Evolutionary conservation across 2,113 vertebrate species (phyloP), one percentile per base, ranked within the genome.

Genomic region (Ceyx margarethae): DNA sequence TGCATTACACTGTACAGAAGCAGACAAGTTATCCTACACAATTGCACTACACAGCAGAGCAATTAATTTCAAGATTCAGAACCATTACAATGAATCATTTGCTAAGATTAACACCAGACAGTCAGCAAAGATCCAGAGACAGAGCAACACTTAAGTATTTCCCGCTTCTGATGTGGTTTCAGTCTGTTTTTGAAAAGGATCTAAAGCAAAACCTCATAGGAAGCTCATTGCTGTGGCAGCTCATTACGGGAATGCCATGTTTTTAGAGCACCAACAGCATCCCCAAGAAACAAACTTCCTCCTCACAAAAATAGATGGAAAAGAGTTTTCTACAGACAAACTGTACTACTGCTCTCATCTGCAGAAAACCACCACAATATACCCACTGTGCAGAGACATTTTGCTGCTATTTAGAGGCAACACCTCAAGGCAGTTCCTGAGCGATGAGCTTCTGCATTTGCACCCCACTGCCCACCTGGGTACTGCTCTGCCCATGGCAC

Each of bases 21-120:
- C 31, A 72, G 42, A 48, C 0, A 2, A 4, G 71, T 16, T 84
- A 73, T 80, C 56, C 64, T 76, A 35, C 78, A 85, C 31, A 54
- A 33, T 78, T 78, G 48, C 22, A 91, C 35, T 53, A 76, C 53
- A 64, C 19, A 58, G 75, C 77, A 76, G 25, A 10, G 8, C 31
- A 89, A 77, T 35, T 58, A 71, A 93, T 56, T 28, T 85, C 68
- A 80, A 92, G 72, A 89, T 67, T 85, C 84, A 61, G 21, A 82
- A 66, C 33, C 33, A 79, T 60, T 89, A 58, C 64, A 89, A n/a
- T 87, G 56, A 93, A 92, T 89, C 81, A 82, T 62, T 35, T 57
- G 48, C 87, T 85, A 77, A 94, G 92, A 94, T 94, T 82, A 95
- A 93, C 78, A 65, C 78, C 85, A 93, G 83, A 76, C 71, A 89